Base-by-base conservation (phyloP, 2,797 vertebrate genomes). In the Phyllotis vaccarum region DNA sequence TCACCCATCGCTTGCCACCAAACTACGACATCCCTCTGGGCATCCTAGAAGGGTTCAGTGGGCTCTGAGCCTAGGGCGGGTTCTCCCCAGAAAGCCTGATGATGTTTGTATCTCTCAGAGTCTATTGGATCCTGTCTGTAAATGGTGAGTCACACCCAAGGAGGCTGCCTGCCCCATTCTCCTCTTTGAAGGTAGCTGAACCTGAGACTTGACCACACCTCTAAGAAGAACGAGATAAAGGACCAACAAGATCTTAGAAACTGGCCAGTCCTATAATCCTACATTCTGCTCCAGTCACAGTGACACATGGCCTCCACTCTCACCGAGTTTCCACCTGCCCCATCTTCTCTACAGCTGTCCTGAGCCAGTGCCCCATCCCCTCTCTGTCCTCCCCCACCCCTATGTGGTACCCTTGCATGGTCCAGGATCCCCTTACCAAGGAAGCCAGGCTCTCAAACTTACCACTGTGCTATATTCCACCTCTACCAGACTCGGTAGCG, bases 391-490 rank as follows among this genome's bases (percentile, higher is more conserved):
- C 37, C 4, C 40, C n/a, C 9, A 2, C 22, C 27, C 19, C 29
- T 6, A 0, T 3, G 31, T 11, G 83, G 21, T 22, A 60, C 10
- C 43, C 34, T 22, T 1, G 5, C 52, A 5, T 0, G 3, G 49
- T 29, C 88, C 11, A 0, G 37, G 24, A 56, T 0, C 24, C 31
- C 2, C 31, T 0, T 1, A n/a, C 43, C 49, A 0, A 5, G 0
- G 37, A 40, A 49, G 3, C 40, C 1, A 0, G n/a, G 46, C 21
- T 19, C 70, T 6, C 0, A 0, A 11, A 75, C 96, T 95, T 37
- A 97, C 97, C 95, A 96, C 70, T 0, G 22, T 91, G 96, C 92
- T 96, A 11, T 95, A 97, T 1, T 92, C 95, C 40, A 74, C 64
- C 70, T 97, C 96, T 1, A 0, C 24, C 46, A 13, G 92, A 11